phyloP scores from a whole-genome alignment of 2,888 invertebrate genomes.

The Serrognathus titanus region DNA sequence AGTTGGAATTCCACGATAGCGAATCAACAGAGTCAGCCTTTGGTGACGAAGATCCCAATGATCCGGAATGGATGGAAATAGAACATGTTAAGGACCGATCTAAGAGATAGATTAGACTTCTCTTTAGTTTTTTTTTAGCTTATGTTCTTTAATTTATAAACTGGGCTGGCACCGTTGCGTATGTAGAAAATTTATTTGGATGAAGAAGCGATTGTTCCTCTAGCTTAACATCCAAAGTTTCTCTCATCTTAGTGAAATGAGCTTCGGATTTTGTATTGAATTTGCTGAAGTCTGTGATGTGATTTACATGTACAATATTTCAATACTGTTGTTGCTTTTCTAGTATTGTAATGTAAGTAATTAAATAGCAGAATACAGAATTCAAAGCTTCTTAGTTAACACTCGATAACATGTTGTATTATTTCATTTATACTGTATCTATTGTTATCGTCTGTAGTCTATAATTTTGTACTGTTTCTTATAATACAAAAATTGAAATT shows the following conservation, averaged over 20 bases:
- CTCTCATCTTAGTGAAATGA: slow-evolving; percentile 14
- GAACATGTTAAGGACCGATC: slow-evolving; percentile 42
- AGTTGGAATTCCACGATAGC: slow-evolving; percentile 41
- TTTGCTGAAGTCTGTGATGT: slow-evolving; percentile 42
- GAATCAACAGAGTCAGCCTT: slow-evolving; percentile 58
- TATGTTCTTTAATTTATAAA: slow-evolving; percentile 19
- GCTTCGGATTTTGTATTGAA: slow-evolving; percentile 43
- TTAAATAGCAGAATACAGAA: slow-evolving; percentile 40
- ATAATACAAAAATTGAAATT: neutral
- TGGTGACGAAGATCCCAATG: slow-evolving; percentile 79
- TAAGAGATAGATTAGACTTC: slow-evolving; percentile 37
- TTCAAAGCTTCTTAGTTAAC: slow-evolving; percentile 34
- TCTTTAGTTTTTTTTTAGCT: slow-evolving; percentile 3
- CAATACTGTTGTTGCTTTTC: slow-evolving; percentile 44
- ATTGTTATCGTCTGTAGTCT: neutral
- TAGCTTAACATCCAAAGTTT: slow-evolving; percentile 3
- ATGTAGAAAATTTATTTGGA: slow-evolving; percentile 13
- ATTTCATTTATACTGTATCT: slow-evolving; percentile 12
- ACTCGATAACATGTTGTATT: slow-evolving; percentile 6
- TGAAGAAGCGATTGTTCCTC: slow-evolving; percentile 20
- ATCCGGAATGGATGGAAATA: slow-evolving; percentile 73
- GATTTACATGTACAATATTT: slow-evolving; percentile 39
- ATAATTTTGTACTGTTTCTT: slow-evolving; percentile 1
- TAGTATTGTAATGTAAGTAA: slow-evolving; percentile 39
- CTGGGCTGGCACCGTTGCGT: slow-evolving; percentile 22